Percentiles rank a stretch among this genome's conserved stretches.
These are phyloP conservation scores for Lepidocyrtoides sp. DNA, from an alignment of 2,888 invertebrate genomes.

Conservation along the genomic window DNA sequence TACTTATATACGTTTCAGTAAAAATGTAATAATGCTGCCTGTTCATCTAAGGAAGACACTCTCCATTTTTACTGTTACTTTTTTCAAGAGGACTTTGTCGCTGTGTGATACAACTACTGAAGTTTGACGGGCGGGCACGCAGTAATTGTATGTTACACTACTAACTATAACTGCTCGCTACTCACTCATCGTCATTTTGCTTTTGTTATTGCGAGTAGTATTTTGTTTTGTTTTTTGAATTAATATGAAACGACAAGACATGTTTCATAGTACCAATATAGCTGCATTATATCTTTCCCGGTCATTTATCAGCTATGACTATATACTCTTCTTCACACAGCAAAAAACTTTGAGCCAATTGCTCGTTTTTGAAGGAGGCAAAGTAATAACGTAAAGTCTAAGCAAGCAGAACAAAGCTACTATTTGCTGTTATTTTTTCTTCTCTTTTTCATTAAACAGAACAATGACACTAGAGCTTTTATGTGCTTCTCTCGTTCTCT, in stretches of 20 bases:
- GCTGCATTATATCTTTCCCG: neutral
- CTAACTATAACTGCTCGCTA: neutral
- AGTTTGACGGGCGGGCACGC: slow-evolving; percentile 18
- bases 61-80: neutral
- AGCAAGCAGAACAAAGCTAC: slow-evolving; percentile 46
- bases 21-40: neutral
- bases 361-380: slow-evolving; percentile 11
- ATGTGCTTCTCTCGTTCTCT: slow-evolving; percentile 48
- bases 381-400: slow-evolving; percentile 48
- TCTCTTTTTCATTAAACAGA: slow-evolving; percentile 69
- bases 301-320: neutral
- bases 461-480: slow-evolving; percentile 70
- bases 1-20: slow-evolving; percentile 24
- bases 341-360: neutral
- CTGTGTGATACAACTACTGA: neutral
- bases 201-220: neutral
- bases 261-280: neutral
- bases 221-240: slow-evolving; percentile 36
- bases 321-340: no score
- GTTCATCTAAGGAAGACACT: slow-evolving; percentile 18
- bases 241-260: slow-evolving; percentile 38
- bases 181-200: neutral
- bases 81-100: neutral
- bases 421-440: slow-evolving; percentile 49
- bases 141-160: neutral